These are phyloP conservation scores for Calcarius lapponicus DNA, from an alignment of 2,797 vertebrate species.

Conservation along the genomic window DNA sequence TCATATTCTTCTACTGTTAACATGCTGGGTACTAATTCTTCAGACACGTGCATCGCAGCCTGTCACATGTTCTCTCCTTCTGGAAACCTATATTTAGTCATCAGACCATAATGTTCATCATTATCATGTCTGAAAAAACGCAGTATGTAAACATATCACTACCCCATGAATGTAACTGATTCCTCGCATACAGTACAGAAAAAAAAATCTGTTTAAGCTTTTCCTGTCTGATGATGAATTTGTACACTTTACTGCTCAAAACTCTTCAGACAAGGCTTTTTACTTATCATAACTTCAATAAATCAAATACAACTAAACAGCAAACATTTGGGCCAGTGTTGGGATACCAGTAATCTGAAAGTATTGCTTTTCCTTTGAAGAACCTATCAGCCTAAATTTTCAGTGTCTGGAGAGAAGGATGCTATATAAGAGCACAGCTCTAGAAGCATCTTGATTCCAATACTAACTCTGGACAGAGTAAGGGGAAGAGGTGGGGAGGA, in stretches of 20 bases:
- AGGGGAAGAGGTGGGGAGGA: accelerated
- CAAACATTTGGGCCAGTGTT: not conserved
- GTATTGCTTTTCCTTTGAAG: not conserved
- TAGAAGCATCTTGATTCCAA: not conserved
- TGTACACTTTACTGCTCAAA: not conserved
- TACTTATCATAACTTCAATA: not conserved
- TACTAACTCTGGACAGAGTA: not conserved
- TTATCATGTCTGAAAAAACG: not conserved
- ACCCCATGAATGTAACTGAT: not conserved
- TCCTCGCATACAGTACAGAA: not conserved
- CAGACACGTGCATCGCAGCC: not conserved
- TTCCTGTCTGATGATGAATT: not conserved
- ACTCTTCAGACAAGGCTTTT: not conserved
- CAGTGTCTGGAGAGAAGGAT: not conserved
- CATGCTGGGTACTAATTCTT: not conserved
- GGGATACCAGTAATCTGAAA: not conserved
- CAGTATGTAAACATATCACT: not conserved
- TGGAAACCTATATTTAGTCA: not conserved
- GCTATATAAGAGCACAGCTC: not conserved
- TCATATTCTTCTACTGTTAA: not conserved
- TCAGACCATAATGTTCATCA: not conserved
- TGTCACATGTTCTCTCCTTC: not conserved
- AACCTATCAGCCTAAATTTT: not conserved
- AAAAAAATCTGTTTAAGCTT: not conserved
- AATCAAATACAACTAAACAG: not conserved